Base-by-base conservation (phyloP, 2,888 invertebrate species). In the Eilema caniola region DNA sequence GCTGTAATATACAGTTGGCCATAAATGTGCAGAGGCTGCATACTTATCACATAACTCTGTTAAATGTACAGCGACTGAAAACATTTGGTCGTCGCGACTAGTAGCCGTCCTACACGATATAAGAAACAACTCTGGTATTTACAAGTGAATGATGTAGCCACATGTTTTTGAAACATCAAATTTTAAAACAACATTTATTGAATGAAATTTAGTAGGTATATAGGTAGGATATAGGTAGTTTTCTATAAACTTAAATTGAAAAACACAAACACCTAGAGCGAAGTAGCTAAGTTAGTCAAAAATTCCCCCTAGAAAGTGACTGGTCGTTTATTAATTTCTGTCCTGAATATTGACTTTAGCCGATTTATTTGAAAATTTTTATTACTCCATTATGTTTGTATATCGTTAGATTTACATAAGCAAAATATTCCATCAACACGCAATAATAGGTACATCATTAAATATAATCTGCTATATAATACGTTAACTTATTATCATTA, bases 31-130 rank as follows among this genome's bases (percentile, higher is more conserved):
- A 73, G 63, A 4, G 60, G 62, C 69, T 81, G 79, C 75, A 81
- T 79, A 80, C 66, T 74, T 79, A 71, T 73, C 63, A 68, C 71
- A 81, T 81, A 74, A 81, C 73, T 81, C 65, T 57, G 41, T 24
- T 53, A 33, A 16, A 61, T 69, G 66, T 66, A 73, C 25, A 28
- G 31, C 37, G 70, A 24, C 23, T 69, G n/a, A 62, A 78, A 80
- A 70, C 78, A 78, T 74, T 69, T 71, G 57, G 57, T 70, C 56
- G 37, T 33, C 23, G 1, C 47, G 37, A 25, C 61, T 72, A 74
- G 69, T 73, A 74, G 47, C 11, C 59, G 61, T 62, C 47, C 31
- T 25, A 63, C 56, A 66, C 23, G 12, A 66, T 62, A 75, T 71
- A 67, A 72, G 71, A 71, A 61, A 57, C 53, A 53, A n/a, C 53